Conservation (phyloP, 2,888 invertebrate species). For the Octonoba sinensis region DNA sequence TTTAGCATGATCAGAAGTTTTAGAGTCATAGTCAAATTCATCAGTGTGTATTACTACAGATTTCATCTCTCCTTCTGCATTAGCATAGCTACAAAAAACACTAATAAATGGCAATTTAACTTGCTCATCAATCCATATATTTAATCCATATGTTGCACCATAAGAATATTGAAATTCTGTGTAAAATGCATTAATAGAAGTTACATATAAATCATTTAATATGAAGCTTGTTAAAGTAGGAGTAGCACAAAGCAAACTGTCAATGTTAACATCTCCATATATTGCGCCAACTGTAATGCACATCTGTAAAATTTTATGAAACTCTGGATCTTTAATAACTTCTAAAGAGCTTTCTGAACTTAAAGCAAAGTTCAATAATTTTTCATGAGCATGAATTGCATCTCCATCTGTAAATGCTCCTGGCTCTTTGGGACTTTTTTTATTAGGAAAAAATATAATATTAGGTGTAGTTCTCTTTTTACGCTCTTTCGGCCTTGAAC, state of each 20-base stretch:
- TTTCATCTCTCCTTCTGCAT: constrained; percentile 26
- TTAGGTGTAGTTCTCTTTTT: constrained; percentile 48
- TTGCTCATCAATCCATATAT: constrained; percentile 55
- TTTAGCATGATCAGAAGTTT: constrained; percentile 21
- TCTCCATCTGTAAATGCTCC: constrained; percentile 30
- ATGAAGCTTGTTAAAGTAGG: constrained; percentile 49
- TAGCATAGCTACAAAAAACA: constrained; percentile 35
- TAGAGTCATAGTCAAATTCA: constrained; percentile 55
- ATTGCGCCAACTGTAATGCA: constrained; percentile 53
- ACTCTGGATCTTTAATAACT: constrained; percentile 44
- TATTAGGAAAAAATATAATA: constrained; percentile 58
- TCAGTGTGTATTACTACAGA: constrained; percentile 54
- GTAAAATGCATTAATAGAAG: constrained; percentile 50
- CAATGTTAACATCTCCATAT: constrained; percentile 60
- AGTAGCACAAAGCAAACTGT: constrained; percentile 48
- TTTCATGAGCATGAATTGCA: constrained; percentile 48
- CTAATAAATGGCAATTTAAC: constrained; percentile 37
- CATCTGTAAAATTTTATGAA: constrained; percentile 57
- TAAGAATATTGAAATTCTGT: constrained; percentile 57
- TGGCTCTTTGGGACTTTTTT: constrained; percentile 25
- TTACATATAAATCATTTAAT: constrained; percentile 47
- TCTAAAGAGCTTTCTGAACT: constrained; percentile 50
- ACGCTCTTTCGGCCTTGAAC: constrained; percentile 45
- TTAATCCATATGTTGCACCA: constrained; percentile 43
- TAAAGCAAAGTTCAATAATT: constrained; percentile 43